Evolutionary conservation across 1,140 invertebrate species (phyloP).

Genomic region (Vanessa atalanta): DNA sequence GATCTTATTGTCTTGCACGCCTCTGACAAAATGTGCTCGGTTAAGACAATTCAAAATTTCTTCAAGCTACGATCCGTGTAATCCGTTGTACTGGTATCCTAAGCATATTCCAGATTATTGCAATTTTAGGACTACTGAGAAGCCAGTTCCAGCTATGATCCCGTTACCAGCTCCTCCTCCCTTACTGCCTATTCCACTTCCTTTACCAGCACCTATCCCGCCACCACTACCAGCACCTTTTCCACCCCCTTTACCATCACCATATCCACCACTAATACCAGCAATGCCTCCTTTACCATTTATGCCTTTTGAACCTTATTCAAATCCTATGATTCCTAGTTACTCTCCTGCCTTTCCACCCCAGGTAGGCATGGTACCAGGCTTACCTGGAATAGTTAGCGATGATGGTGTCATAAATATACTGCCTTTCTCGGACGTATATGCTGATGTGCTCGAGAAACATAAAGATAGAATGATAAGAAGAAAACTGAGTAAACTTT

Average conservation of each 20-base stretch:
- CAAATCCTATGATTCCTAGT: constrained; percentile 16
- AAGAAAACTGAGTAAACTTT: constrained; percentile 49
- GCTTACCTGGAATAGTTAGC: constrained; percentile 60
- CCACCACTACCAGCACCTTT: constrained; percentile 10
- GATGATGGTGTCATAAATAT: constrained; percentile 67
- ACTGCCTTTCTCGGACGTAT: constrained; percentile 68
- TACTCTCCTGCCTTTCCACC: background rate
- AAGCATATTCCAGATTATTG: constrained; percentile 60
- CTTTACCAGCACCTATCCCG: constrained; percentile 8
- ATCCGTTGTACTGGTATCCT: constrained; percentile 68
- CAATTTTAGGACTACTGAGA: background rate
- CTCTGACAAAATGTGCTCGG: background rate
- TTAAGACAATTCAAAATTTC: background rate
- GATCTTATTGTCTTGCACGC: constrained; percentile 10
- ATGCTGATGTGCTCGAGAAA: constrained; percentile 64
- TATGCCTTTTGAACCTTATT: constrained; percentile 42
- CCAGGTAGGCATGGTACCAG: constrained; percentile 56
- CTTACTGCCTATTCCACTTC: no score
- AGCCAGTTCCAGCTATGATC: constrained; percentile 16
- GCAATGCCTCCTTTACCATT: constrained; percentile 24
- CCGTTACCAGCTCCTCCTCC: constrained; percentile 31
- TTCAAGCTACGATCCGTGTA: constrained; percentile 53
- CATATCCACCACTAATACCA: constrained; percentile 27
- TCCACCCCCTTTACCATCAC: constrained; percentile 19
- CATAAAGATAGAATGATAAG: constrained; percentile 64